Percentiles rank a stretch among this genome's conserved stretches.
These are phyloP conservation scores for Eriocheir sinensis DNA, from an alignment of 1,140 invertebrate genomes.

Conservation along the genomic window DNA sequence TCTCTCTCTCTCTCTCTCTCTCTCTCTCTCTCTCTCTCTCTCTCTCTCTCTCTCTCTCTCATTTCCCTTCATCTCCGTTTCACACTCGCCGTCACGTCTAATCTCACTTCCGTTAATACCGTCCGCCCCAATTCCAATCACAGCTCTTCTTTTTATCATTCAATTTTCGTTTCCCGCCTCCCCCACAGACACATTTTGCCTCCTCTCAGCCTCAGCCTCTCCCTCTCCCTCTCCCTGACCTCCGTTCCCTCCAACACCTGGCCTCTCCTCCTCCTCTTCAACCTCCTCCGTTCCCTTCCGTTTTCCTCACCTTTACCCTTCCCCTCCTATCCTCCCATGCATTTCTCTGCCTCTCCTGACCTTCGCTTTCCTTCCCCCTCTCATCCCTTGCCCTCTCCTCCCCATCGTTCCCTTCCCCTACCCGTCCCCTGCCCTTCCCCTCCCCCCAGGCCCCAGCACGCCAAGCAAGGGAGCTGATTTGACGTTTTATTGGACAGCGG, in stretches of 20 bases:
- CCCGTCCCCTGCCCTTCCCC: not conserved
- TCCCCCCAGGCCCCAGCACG: not conserved
- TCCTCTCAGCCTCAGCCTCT: no score
- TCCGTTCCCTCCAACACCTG: not conserved
- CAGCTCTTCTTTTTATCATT: not conserved
- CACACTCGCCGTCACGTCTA: not conserved
- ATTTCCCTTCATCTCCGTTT: no score
- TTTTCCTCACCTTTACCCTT: not conserved
- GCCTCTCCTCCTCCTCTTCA: not conserved
- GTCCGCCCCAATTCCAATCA: not conserved
- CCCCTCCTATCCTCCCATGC: not conserved
- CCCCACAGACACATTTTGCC: no score
- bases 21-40: no score
- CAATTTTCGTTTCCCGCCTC: no score
- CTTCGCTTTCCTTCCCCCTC: not conserved
- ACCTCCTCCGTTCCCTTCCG: not conserved
- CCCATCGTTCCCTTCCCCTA: not conserved
- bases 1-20: no score
- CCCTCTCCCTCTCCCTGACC: not conserved
- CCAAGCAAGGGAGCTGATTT: not conserved
- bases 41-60: no score
- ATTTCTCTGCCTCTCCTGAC: not conserved
- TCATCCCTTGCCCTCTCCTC: not conserved
- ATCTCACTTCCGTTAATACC: not conserved
- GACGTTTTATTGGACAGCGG: not conserved